Evolutionary conservation across 1,140 invertebrate species (phyloP).

Genomic region (Patella vulgata): DNA sequence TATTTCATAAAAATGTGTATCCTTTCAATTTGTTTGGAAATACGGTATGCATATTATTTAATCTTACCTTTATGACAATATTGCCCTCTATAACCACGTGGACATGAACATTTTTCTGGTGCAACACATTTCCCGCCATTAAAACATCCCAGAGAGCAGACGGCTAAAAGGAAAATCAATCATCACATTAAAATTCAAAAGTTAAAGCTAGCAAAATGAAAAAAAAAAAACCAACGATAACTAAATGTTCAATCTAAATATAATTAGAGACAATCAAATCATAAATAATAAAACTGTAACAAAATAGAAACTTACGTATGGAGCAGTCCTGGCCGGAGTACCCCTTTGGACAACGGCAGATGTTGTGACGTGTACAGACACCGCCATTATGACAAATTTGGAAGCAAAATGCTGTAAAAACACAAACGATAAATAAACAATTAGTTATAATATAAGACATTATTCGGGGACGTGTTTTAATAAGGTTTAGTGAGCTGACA

Average conservation of each 20-base stretch:
- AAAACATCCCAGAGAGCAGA: slow-evolving; percentile 37
- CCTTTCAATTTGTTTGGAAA: no score
- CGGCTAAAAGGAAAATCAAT: slow-evolving; percentile 33
- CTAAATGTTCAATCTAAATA: no score
- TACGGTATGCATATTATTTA: no score
- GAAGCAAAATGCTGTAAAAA: slow-evolving; percentile 39
- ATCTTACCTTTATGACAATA: slow-evolving; percentile 44
- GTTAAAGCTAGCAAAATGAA: no score
- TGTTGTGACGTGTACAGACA: slow-evolving; percentile 36
- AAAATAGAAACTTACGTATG: slow-evolving; percentile 31
- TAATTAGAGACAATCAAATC: no score
- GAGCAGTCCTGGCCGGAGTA: slow-evolving; percentile 41
- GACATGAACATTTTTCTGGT: slow-evolving; percentile 48
- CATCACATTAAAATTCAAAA: no score
- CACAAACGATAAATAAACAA: slow-evolving; percentile 1
- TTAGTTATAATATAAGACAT: no score
- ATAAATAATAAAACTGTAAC: no score
- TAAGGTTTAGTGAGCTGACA: no score
- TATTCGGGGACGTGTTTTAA: no score
- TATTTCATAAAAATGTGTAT: no score
- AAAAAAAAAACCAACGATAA: no score
- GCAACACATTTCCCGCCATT: slow-evolving; percentile 52
- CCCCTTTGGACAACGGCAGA: slow-evolving; percentile 42
- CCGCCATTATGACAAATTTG: slow-evolving; percentile 44
- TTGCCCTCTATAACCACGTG: slow-evolving; percentile 37